These are phyloP conservation scores for Orthonyx spaldingii DNA, from an alignment of 2,113 vertebrate species.

Conservation along the genomic window DNA sequence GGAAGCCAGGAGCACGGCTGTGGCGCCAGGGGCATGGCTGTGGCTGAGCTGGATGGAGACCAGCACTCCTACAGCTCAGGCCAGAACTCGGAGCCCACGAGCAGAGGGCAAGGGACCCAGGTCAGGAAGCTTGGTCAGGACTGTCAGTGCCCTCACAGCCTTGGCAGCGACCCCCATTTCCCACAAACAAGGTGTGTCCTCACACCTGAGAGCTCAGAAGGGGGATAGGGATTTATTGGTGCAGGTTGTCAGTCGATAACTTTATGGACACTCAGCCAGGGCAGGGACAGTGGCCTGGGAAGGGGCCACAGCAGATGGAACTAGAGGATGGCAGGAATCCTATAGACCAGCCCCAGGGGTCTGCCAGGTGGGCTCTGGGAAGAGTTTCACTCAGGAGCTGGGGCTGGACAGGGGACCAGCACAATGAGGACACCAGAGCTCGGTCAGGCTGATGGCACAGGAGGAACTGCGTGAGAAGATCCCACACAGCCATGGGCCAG, in stretches of 20 bases:
- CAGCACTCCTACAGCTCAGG: not conserved
- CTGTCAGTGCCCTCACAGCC: not conserved
- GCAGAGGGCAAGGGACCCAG: not conserved
- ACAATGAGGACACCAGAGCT: not conserved
- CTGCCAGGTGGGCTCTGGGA: not conserved
- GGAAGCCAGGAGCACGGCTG: rapidly evolving
- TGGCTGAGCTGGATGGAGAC: not conserved
- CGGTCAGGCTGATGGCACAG: not conserved
- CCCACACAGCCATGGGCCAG: not conserved
- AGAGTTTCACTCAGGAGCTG: not conserved
- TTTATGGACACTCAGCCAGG: not conserved
- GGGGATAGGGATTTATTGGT: not conserved
- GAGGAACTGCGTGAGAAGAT: not conserved
- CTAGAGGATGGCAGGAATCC: not conserved
- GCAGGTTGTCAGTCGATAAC: not conserved
- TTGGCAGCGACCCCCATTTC: not conserved
- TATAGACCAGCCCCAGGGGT: not conserved
- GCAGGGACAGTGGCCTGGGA: not conserved
- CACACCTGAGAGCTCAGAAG: not conserved
- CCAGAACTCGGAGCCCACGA: not conserved
- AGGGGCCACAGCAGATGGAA: not conserved
- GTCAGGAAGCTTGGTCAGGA: not conserved
- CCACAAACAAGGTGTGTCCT: not conserved
- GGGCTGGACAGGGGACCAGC: not conserved
- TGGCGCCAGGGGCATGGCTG: too few relatives aligned